Conservation (phyloP, 2,113 vertebrate genomes). For the Macheiramphus alcinus region DNA sequence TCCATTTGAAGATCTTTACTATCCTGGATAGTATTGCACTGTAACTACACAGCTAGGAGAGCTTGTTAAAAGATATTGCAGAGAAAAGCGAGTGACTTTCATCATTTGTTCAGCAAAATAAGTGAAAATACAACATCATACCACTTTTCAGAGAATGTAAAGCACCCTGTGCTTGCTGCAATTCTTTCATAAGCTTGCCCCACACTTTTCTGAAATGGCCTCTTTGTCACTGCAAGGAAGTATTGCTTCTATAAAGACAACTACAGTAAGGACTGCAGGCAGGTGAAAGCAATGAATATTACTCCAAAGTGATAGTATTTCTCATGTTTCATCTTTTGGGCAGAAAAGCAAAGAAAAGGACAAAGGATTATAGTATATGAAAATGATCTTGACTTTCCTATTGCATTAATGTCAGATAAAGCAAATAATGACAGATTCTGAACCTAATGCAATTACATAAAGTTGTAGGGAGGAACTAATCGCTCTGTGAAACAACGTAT, state of each 20-base stretch:
- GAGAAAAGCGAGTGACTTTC: background rate
- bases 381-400: background rate
- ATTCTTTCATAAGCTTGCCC: background rate
- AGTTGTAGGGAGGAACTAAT: background rate
- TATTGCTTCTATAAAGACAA: background rate
- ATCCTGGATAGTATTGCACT: background rate
- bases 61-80: background rate
- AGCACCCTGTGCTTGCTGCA: background rate
- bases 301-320: background rate
- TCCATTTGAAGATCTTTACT: background rate
- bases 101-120: background rate
- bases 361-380: background rate
- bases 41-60: background rate
- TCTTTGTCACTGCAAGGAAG: background rate
- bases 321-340: background rate
- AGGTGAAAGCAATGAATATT: background rate
- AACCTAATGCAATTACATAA: background rate
- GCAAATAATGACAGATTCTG: background rate
- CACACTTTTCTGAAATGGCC: background rate
- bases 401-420: background rate
- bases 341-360: background rate
- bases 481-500: background rate
- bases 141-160: background rate
- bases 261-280: background rate
- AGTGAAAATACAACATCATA: background rate